Percentiles rank a stretch among this genome's conserved stretches.
Conservation (phyloP, 2,797 vertebrate species). For the Typhlichthys eigenmanni region DNA sequence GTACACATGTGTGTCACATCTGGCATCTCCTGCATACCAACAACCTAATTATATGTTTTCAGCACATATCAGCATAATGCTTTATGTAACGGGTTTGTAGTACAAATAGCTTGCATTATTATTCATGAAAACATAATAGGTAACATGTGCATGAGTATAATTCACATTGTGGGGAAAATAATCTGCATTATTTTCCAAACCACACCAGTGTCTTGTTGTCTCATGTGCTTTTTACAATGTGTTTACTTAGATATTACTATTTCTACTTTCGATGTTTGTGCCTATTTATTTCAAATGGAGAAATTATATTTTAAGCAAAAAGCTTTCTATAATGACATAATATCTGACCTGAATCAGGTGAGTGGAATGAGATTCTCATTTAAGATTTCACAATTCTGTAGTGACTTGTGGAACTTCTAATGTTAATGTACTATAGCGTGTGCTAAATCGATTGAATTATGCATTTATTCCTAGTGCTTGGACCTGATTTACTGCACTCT, state of each 20-base stretch:
- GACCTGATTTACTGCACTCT: slow-evolving; percentile 72
- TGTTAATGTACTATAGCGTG: slow-evolving; percentile 56
- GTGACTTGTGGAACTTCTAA: slow-evolving; percentile 53
- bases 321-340: slow-evolving; percentile 41
- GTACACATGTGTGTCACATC: slow-evolving; percentile 32
- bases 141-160: slow-evolving; percentile 17
- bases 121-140: slow-evolving; percentile 17
- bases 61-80: slow-evolving; percentile 14
- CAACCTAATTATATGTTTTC: slow-evolving; percentile 26
- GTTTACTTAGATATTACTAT: not conserved
- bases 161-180: no score
- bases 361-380: slow-evolving; percentile 55
- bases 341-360: slow-evolving; percentile 52
- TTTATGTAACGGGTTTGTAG: slow-evolving; percentile 10
- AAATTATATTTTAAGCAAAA: slow-evolving; percentile 36
- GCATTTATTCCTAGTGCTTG: slow-evolving; percentile 62
- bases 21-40: slow-evolving; percentile 28
- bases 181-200: no score
- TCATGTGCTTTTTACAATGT: not conserved
- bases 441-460: slow-evolving; percentile 63
- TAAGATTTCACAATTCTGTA: slow-evolving; percentile 57
- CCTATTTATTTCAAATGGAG: slow-evolving; percentile 32
- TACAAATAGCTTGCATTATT: slow-evolving; percentile 11
- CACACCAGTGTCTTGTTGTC: no score
- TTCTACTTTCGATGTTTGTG: not conserved